phyloP scores from a whole-genome alignment of 1,140 invertebrate genomes.

The Drosophila mojavensis region DNA sequence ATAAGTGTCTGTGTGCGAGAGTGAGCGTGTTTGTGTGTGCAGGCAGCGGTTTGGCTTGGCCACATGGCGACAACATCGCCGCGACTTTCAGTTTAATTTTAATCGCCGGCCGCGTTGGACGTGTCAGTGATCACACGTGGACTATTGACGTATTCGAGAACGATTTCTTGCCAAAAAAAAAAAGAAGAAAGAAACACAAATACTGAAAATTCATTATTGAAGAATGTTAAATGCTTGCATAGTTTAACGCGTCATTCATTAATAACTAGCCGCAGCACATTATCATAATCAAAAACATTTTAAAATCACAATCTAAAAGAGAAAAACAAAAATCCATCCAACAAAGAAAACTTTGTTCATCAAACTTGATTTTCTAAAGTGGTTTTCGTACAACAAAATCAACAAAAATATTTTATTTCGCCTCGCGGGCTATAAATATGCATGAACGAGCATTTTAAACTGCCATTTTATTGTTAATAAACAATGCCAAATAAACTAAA shows the following conservation, averaged over 20 bases:
- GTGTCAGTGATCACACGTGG: conserved; percentile 61
- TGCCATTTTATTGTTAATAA: conserved; percentile 46
- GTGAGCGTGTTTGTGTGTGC: conserved; percentile 17
- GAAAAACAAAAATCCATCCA: conserved; percentile 8
- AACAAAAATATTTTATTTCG: conserved; percentile 9
- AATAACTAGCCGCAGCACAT: conserved; percentile 21
- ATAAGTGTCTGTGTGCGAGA: not conserved
- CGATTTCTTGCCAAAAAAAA: conserved; percentile 1
- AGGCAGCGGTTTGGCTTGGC: conserved; percentile 26
- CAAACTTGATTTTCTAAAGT: conserved; percentile 52
- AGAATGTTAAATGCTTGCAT: conserved; percentile 14
- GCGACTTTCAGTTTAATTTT: conserved; percentile 59
- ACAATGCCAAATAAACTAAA: conserved; percentile 28
- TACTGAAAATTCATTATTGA: conserved; percentile 1
- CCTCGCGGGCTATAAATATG: conserved; percentile 42
- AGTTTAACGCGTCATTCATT: conserved; percentile 32
- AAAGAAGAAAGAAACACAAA: not conserved
- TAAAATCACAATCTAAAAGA: conserved; percentile 33
- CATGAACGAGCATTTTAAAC: conserved; percentile 43
- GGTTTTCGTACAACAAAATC: conserved; percentile 29
- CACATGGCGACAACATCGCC: conserved; percentile 47
- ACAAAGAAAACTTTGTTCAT: conserved; percentile 43
- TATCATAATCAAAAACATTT: conserved; percentile 15
- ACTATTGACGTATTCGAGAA: conserved; percentile 31
- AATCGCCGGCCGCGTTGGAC: conserved; percentile 72